phyloP scores from a whole-genome alignment of 2,113 vertebrate genomes.

The Gulo gulo region DNA sequence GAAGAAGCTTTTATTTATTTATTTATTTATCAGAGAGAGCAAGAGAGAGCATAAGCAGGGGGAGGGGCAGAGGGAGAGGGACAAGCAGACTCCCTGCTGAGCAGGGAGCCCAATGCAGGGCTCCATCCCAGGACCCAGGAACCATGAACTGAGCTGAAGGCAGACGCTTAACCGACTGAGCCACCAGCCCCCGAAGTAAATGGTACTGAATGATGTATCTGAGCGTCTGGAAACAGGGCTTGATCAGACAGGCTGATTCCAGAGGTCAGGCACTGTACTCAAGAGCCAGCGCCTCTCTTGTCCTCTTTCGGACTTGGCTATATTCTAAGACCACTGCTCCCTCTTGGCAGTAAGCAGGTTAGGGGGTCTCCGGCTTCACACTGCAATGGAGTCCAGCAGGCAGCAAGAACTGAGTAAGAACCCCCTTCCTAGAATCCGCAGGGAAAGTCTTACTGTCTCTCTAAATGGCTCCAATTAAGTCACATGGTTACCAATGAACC shows the following conservation, averaged over 20 bases:
- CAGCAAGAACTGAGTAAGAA: background rate
- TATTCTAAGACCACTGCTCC: background rate
- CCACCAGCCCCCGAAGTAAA: background rate
- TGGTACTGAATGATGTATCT: background rate
- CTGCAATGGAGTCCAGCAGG: background rate
- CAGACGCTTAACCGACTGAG: too few species aligned
- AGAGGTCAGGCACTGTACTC: background rate
- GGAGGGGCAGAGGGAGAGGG: too few species aligned
- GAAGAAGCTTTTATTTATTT: too few species aligned
- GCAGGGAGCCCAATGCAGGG: too few species aligned
- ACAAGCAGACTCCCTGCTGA: too few species aligned
- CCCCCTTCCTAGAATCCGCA: background rate
- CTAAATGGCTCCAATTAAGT: background rate
- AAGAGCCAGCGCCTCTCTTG: background rate
- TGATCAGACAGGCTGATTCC: background rate
- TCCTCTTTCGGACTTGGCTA: background rate
- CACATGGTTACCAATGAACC: background rate
- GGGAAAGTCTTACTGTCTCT: background rate
- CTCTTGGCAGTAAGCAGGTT: rapidly evolving
- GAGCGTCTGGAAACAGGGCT: background rate
- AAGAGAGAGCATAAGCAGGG: too few species aligned
- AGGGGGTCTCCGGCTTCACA: rapidly evolving
- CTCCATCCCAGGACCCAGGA: too few species aligned
- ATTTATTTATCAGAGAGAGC: too few species aligned
- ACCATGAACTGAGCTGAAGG: too few species aligned